Evolutionary conservation across 2,888 invertebrate species (phyloP).

Genomic region (Gastracanthus pulcherrimus): DNA sequence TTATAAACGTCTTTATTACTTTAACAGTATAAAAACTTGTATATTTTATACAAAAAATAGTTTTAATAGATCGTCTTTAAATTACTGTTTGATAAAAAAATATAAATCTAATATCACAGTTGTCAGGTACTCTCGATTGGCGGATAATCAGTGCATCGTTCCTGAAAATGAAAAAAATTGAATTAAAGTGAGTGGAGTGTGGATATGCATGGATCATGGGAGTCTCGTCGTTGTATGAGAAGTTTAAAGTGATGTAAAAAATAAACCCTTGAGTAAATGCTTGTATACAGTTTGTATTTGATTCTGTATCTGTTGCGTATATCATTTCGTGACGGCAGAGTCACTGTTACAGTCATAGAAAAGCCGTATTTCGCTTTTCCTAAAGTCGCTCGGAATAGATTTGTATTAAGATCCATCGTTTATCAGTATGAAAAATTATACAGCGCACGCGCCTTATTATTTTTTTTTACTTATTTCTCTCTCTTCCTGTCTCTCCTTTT

Average conservation of each 20-base stretch:
- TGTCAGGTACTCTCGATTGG: constrained; percentile 57
- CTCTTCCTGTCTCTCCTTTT: neutral
- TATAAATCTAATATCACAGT: constrained; percentile 55
- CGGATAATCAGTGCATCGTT: constrained; percentile 48
- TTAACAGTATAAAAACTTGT: constrained; percentile 35
- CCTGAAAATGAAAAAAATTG: constrained; percentile 57
- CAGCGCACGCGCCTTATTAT: constrained; percentile 54
- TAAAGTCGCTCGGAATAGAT: constrained; percentile 45
- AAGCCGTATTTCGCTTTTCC: neutral
- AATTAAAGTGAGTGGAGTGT: constrained; percentile 48
- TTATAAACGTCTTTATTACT: constrained; percentile 25
- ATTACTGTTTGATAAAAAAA: neutral
- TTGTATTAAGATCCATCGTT: constrained; percentile 38
- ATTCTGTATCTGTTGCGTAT: constrained; percentile 59
- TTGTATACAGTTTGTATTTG: constrained; percentile 60
- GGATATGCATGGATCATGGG: constrained; percentile 56
- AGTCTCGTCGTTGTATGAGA: constrained; percentile 56
- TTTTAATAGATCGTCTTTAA: neutral
- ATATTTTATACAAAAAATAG: constrained; percentile 26
- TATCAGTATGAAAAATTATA: constrained; percentile 57
- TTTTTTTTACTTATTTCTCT: constrained; percentile 14
- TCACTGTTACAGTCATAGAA: constrained; percentile 56
- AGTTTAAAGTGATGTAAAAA: constrained; percentile 54
- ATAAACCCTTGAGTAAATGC: constrained; percentile 54
- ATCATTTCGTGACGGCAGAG: constrained; percentile 53